A percentile compares a stretch with the other conserved stretches of the same genome.
Conservation (phyloP, 2,113 vertebrate genomes). For the Actenoides hombroni region DNA sequence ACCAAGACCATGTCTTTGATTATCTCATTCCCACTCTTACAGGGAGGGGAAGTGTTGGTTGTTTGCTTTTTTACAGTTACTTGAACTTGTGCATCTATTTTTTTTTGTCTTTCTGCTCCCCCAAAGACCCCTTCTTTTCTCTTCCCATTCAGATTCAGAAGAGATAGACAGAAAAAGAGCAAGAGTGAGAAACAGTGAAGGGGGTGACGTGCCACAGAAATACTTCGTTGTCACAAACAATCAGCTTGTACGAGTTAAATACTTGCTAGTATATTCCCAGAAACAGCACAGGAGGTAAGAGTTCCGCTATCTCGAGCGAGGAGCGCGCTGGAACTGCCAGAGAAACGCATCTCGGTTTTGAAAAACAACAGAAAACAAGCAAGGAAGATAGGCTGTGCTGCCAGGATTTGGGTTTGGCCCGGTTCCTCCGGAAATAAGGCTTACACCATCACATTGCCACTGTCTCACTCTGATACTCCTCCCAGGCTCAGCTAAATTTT, state of each 20-base stretch:
- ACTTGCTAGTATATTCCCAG: constrained; percentile 93
- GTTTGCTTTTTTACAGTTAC: not conserved
- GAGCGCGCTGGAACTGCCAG: not conserved
- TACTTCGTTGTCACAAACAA: constrained; percentile 99
- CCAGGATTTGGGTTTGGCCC: not conserved
- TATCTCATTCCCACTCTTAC: not conserved
- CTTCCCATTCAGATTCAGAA: constrained; percentile 82
- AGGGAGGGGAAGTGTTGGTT: not conserved
- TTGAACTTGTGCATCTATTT: not conserved
- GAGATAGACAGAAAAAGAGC: constrained; percentile 88
- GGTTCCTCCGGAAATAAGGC: not conserved
- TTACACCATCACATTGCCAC: not conserved
- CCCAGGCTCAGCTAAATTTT: not conserved
- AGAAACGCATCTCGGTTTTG: not conserved
- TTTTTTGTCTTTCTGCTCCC: not conserved
- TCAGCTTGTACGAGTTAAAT: constrained; percentile 92
- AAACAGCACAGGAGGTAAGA: constrained; percentile 86
- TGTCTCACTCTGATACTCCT: not conserved
- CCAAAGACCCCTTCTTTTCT: not conserved
- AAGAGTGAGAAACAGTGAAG: constrained; percentile 92
- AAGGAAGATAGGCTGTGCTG: not conserved
- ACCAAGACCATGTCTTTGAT: not conserved
- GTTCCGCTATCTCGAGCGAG: not conserved
- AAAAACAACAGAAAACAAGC: not conserved
- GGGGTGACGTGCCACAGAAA: constrained; percentile 92